These are phyloP conservation scores for Scaptomyza parva DNA, from an alignment of 2,888 invertebrate genomes.

Conservation along the genomic window DNA sequence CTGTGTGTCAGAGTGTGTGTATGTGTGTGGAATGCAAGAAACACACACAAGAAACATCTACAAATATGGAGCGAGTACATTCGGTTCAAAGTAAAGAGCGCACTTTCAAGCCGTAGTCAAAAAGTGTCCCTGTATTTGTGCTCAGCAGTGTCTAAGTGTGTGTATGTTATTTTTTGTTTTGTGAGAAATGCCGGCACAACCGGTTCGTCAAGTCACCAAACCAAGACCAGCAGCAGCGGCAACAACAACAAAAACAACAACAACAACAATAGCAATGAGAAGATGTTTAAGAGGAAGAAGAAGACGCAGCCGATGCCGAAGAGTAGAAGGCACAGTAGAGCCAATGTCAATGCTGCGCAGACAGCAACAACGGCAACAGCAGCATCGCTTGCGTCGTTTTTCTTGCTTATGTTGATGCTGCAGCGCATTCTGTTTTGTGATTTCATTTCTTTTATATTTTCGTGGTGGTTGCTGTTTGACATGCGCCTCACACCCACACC, in stretches of 20 bases:
- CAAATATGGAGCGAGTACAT: conserved; percentile 62
- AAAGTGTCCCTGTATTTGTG: conserved; percentile 48
- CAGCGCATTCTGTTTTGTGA: conserved; percentile 22
- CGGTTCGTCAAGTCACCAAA: conserved; percentile 74
- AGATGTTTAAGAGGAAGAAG: conserved; percentile 13
- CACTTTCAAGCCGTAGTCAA: conserved; percentile 56
- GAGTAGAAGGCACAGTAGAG: conserved; percentile 25
- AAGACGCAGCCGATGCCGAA: conserved; percentile 16
- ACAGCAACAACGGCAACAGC: conserved; percentile 14
- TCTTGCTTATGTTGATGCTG: conserved; percentile 23
- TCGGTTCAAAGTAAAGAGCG: conserved; percentile 21
- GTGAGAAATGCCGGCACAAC: conserved; percentile 76
- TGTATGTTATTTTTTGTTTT: conserved; percentile 13
- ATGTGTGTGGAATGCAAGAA: conserved; percentile 50
- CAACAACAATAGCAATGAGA: conserved; percentile 30
- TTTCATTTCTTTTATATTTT: conserved; percentile 12
- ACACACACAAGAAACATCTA: conserved; percentile 31
- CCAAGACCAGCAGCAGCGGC: conserved; percentile 40
- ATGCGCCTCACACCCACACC: conserved; percentile 30
- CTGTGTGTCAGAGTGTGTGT: conserved; percentile 14
- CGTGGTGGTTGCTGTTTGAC: conserved; percentile 17
- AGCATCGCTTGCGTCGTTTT: conserved; percentile 14
- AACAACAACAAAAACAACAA: conserved; percentile 26
- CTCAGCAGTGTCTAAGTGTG: conserved; percentile 28
- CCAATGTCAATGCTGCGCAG: conserved; percentile 54